phyloP scores from a whole-genome alignment of 2,888 invertebrate species.

The Leucophenga montana region DNA sequence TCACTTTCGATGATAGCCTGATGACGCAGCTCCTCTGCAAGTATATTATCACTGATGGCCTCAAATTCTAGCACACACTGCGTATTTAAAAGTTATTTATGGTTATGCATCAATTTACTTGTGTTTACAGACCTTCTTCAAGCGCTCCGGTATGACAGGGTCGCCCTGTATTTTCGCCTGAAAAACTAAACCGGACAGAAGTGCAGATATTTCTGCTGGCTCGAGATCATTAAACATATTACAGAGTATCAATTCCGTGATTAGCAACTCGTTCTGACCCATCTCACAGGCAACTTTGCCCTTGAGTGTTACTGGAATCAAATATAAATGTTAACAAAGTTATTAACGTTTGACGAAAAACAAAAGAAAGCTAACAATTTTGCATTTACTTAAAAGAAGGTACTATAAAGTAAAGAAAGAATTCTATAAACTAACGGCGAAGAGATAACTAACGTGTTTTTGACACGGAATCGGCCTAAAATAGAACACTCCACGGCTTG shows the following conservation, averaged over 20 bases:
- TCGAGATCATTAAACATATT: conserved; percentile 89
- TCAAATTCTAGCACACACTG: conserved; percentile 83
- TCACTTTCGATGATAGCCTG: conserved; percentile 73
- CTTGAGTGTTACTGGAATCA: conserved; percentile 80
- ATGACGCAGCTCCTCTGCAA: conserved; percentile 76
- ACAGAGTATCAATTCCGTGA: conserved; percentile 94
- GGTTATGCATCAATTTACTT: neutral
- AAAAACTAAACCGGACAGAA: conserved; percentile 94
- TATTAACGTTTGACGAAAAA: too few species aligned
- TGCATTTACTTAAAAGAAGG: too few species aligned
- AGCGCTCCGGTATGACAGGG: conserved; percentile 72
- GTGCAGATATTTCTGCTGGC: conserved; percentile 93
- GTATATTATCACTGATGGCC: conserved; percentile 80
- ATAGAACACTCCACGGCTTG: too few species aligned
- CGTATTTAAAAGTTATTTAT: conserved; percentile 11
- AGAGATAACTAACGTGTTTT: too few species aligned
- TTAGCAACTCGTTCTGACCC: conserved; percentile 90
- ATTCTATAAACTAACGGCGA: too few species aligned
- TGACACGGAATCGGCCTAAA: too few species aligned
- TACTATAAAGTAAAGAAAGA: too few species aligned
- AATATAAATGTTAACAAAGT: conserved; percentile 18
- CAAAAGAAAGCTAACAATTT: too few species aligned
- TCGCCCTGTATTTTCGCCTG: conserved; percentile 83
- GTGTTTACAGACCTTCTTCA: conserved; percentile 56
- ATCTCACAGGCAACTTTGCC: conserved; percentile 91